Evolutionary conservation across 2,113 vertebrate species (phyloP), one percentile per base, ranked within the genome.

Genomic region (Mustela nigripes): DNA sequence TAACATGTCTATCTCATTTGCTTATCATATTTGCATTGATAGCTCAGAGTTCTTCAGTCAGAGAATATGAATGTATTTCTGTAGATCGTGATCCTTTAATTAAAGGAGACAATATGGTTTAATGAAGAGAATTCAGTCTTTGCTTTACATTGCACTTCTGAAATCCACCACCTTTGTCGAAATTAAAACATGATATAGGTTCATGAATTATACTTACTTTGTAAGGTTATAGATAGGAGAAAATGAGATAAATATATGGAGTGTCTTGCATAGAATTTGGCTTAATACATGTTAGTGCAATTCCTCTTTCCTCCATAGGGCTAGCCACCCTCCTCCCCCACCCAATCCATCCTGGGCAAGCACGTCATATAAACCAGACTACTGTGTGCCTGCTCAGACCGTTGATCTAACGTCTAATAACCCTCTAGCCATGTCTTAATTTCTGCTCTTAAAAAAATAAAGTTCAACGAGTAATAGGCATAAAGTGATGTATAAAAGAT

Each of bases 181-280:
- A 74, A 84, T 39, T 62, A 65, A 95, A 96, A 42, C 45, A 18
- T 91, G 73, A 36, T 42, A 50, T 14, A 82, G 7, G 5, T n/a
- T 67, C 7, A 74, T 56, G 8, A 90, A 74, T 33, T 67, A 63
- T 79, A 39, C 36, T 33, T 53, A 60, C 3, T 88, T 33, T 45
- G 11, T 6, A 60, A 39, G 8, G 4, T 53, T 50, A 36, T 11
- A 45, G 69, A 71, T 16, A 82, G n/a, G 26, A 63, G 42, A 87
- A 82, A 50, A 31, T 76, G 2, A 92, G 56, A 56, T 62, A 62
- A 65, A 67, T n/a, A 31, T 65, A 11, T 7, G 65, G 65, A 76
- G 21, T 83, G n/a, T 56, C 12, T 48, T 76, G 9, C 7, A n/a
- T 26, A 89, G n/a, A 24, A 9, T 84, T 76, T 53, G 15, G 22